Percentiles rank a stretch among this genome's conserved stretches.
Evolutionary conservation across 1,140 invertebrate species (phyloP).

Genomic region (Steinernema khuongi): DNA sequence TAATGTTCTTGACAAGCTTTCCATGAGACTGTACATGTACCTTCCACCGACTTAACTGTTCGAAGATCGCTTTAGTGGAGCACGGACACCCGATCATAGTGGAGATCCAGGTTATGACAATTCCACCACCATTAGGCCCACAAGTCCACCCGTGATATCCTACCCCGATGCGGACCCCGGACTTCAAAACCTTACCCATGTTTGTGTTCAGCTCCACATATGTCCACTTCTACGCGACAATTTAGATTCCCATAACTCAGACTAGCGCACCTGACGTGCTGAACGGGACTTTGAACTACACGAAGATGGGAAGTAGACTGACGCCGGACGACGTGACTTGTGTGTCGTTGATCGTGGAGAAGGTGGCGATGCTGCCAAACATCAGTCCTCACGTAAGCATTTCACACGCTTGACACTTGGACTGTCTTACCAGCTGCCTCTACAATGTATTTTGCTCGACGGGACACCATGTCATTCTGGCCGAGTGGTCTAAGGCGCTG

Average conservation of each 20-base stretch:
- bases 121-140: not conserved
- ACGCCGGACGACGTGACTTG: not conserved
- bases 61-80: not conserved
- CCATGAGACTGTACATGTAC: too few species aligned
- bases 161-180: not conserved
- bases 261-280: not conserved
- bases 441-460: too few species aligned
- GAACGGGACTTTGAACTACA: not conserved
- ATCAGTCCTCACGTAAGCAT: not conserved
- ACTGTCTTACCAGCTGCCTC: too few species aligned
- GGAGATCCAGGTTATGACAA: not conserved
- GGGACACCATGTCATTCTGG: conserved; percentile 75
- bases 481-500: conserved; percentile 83
- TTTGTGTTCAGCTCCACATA: not conserved
- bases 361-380: not conserved
- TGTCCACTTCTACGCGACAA: not conserved
- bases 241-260: not conserved
- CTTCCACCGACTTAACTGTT: too few species aligned
- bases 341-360: not conserved
- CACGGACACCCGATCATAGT: not conserved
- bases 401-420: too few species aligned
- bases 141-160: not conserved
- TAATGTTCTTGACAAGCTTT: too few species aligned
- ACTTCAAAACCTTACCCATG: not conserved
- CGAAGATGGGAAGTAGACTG: not conserved